Conservation (phyloP, 2,888 invertebrate genomes). For the Diloba caeruleocephala region DNA sequence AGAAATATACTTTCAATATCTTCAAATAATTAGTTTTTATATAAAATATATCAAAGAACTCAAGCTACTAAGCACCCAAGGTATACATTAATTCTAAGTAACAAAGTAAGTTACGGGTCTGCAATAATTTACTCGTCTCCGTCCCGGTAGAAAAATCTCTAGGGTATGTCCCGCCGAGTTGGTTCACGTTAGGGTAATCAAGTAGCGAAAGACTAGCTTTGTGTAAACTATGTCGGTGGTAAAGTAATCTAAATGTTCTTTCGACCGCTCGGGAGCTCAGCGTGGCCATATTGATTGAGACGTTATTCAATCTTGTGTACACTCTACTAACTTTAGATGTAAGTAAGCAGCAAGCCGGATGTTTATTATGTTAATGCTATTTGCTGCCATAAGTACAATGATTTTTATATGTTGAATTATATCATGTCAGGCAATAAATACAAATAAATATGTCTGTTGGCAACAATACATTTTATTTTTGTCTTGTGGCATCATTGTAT, state of each 20-base stretch:
- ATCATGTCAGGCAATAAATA: too few relatives aligned
- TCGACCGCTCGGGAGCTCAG: conserved; percentile 46
- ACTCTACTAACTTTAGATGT: conserved; percentile 8
- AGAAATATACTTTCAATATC: too few relatives aligned
- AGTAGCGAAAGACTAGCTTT: conserved; percentile 56
- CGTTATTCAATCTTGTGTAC: conserved; percentile 38
- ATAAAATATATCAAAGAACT: too few relatives aligned
- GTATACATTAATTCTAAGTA: conserved; percentile 37
- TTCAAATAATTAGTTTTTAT: too few relatives aligned
- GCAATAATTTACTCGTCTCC: conserved; percentile 47
- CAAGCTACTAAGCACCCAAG: background rate
- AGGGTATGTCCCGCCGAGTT: conserved; percentile 50
- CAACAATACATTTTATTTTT: too few relatives aligned
- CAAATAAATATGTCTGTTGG: too few relatives aligned
- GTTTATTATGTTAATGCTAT: too few relatives aligned
- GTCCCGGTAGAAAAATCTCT: conserved; percentile 53
- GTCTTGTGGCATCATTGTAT: too few relatives aligned
- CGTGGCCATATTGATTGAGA: conserved; percentile 31
- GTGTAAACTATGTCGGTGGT: conserved; percentile 55
- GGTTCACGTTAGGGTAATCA: conserved; percentile 50
- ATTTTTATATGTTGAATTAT: too few relatives aligned
- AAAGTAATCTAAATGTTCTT: conserved; percentile 56
- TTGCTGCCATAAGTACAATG: too few relatives aligned
- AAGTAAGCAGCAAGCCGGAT: too few relatives aligned
- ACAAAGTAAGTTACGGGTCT: conserved; percentile 38